Percentiles rank a stretch among this genome's conserved stretches.
Evolutionary conservation across 2,113 vertebrate species (phyloP).

Genomic region (Isurus oxyrinchus): DNA sequence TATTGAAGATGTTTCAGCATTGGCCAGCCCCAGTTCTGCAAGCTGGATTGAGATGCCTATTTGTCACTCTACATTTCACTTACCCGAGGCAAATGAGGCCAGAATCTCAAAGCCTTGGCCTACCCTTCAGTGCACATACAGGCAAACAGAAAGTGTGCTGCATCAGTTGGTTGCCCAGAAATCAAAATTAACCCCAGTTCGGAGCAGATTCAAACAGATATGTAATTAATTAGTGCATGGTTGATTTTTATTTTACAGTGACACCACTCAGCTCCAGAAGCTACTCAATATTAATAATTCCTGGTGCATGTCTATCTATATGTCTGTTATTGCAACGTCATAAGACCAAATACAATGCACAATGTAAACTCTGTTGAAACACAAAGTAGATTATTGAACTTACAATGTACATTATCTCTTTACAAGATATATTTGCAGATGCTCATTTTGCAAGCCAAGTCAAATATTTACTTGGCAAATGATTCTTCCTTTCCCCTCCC

Average conservation of each 20-base stretch:
- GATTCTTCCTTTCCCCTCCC: conserved; percentile 18
- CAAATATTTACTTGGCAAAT: conserved; percentile 32
- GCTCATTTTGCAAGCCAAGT: background rate
- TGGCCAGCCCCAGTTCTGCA: background rate
- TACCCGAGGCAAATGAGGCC: background rate
- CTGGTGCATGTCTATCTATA: background rate
- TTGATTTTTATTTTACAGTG: background rate
- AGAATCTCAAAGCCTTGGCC: background rate
- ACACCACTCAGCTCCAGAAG: background rate
- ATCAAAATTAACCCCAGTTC: background rate
- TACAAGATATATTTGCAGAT: conserved; percentile 8
- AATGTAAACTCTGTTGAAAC: background rate
- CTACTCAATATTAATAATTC: conserved; percentile 7
- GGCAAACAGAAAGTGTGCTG: background rate
- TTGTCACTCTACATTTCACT: background rate
- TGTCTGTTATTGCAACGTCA: background rate
- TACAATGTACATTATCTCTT: background rate
- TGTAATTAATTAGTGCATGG: background rate
- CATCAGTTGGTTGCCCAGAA: background rate
- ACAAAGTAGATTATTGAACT: background rate
- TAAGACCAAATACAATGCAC: background rate
- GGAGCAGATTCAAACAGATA: background rate
- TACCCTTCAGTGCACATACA: background rate
- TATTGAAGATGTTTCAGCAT: background rate
- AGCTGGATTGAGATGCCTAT: background rate